Percentiles rank a stretch among this genome's conserved stretches.
Evolutionary conservation across 2,797 vertebrate genomes (phyloP).

Genomic region (Peromyscus eremicus): DNA sequence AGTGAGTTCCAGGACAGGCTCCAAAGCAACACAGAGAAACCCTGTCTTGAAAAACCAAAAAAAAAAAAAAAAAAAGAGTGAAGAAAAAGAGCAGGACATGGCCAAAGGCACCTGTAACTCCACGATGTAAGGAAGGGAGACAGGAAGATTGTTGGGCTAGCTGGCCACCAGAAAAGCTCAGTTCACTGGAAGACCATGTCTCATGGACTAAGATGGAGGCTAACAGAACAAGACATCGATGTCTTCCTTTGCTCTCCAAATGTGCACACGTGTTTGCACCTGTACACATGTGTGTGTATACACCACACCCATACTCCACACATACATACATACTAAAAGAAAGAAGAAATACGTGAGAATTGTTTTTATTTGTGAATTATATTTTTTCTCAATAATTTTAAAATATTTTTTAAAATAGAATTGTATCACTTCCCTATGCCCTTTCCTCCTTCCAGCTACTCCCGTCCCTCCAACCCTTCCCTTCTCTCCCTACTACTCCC

Average conservation of each 20-base stretch:
- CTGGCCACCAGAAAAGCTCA: background rate
- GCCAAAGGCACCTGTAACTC: no score
- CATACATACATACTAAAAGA: background rate
- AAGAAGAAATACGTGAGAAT: background rate
- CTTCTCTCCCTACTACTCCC: background rate
- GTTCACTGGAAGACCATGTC: background rate
- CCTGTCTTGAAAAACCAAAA: no score
- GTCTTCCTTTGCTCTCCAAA: background rate
- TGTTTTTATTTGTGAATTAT: background rate
- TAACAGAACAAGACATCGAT: background rate
- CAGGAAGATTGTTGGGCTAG: background rate
- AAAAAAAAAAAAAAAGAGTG: no score
- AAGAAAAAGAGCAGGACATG: background rate
- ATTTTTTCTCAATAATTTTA: background rate
- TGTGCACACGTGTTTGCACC: background rate
- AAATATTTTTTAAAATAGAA: background rate
- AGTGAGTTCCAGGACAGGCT: no score
- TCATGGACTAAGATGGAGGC: background rate
- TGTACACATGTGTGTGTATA: background rate
- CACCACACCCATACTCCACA: background rate
- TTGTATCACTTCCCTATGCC: background rate
- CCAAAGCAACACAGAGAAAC: no score
- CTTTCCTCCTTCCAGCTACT: background rate
- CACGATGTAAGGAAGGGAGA: background rate
- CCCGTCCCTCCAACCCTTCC: background rate